Conservation (phyloP, 37 sponge, comb jelly and placozoan genomes). For the Tethya wilhelma region DNA sequence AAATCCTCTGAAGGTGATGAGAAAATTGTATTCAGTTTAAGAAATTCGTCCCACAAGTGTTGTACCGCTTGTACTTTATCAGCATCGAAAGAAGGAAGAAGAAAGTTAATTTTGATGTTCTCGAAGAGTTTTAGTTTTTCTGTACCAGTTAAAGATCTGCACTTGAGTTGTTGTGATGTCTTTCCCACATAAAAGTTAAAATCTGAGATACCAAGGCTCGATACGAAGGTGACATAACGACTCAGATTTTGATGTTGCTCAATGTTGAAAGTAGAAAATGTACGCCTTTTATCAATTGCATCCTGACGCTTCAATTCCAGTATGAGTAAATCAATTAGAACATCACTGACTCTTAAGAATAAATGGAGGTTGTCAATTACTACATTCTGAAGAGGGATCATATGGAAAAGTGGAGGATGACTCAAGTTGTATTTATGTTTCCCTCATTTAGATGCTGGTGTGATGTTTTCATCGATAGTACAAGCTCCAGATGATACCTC, state of each 20-base stretch:
- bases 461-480: neutral
- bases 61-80: neutral
- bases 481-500: neutral
- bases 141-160: neutral
- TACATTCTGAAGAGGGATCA: conserved; percentile 4
- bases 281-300: too few relatives aligned
- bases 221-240: too few relatives aligned
- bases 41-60: conserved; percentile 3
- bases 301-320: too few relatives aligned
- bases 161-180: too few relatives aligned
- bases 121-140: too few relatives aligned
- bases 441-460: neutral
- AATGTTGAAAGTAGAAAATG: too few relatives aligned
- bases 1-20: neutral
- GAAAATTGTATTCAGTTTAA: neutral
- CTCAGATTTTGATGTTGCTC: too few relatives aligned
- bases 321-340: conserved; percentile 18
- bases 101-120: neutral
- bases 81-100: neutral
- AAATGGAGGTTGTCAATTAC: conserved; percentile 11
- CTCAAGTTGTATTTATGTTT: neutral
- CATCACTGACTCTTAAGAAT: conserved; percentile 7
- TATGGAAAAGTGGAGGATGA: neutral
- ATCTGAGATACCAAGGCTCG: too few relatives aligned
- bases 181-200: too few relatives aligned